Evolutionary conservation across 2,113 vertebrate species (phyloP).

Genomic region (Rhombomys opimus): DNA sequence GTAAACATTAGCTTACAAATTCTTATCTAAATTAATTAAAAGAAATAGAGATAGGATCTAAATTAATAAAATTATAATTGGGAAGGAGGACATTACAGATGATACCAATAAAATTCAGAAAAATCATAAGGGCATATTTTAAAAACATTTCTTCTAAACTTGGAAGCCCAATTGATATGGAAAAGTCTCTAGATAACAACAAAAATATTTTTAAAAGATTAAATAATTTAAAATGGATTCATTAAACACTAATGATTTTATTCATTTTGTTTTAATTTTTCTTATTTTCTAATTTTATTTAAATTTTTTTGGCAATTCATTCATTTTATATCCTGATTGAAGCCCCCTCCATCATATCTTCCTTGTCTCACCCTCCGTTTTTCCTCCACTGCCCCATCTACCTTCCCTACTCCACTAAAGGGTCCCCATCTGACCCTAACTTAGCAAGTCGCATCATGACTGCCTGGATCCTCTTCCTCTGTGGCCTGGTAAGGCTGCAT

Average conservation of each 20-base stretch:
- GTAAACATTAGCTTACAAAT: background rate
- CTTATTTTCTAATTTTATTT: too few species aligned
- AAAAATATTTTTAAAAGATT: background rate
- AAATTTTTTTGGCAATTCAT: too few species aligned
- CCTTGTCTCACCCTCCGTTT: too few species aligned
- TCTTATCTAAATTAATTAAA: background rate
- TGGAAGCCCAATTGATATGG: background rate
- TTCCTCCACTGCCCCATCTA: too few species aligned
- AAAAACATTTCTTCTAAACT: background rate
- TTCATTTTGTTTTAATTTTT: too few species aligned
- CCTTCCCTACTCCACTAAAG: too few species aligned
- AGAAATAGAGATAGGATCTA: background rate
- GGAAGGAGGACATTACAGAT: background rate
- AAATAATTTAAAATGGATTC: background rate
- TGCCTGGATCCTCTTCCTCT: too few species aligned
- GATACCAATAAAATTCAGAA: background rate
- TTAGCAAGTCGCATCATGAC: too few species aligned
- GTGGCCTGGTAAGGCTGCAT: too few species aligned
- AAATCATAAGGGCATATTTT: background rate
- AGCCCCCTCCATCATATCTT: too few species aligned
- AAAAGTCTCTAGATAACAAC: background rate
- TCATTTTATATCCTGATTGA: too few species aligned
- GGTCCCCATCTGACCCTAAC: too few species aligned
- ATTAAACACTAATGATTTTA: background rate
- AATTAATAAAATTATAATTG: background rate